These are phyloP conservation scores for Drosophila emarginata DNA, from an alignment of 2,888 invertebrate species.

Conservation along the genomic window DNA sequence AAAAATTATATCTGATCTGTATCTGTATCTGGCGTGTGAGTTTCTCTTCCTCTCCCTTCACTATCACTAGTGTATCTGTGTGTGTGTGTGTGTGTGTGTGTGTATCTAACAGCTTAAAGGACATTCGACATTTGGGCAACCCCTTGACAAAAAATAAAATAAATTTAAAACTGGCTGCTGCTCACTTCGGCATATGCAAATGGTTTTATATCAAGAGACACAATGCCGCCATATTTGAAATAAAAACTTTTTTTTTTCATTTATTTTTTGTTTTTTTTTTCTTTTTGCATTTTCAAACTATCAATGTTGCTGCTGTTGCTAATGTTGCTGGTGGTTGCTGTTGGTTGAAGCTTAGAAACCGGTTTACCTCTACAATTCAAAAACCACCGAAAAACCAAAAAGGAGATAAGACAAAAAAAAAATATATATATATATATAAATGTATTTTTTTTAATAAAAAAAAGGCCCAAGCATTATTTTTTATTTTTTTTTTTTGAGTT, in stretches of 20 bases:
- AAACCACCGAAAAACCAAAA: conserved; percentile 41
- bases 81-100: conserved; percentile 33
- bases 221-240: conserved; percentile 69
- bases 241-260: conserved; percentile 47
- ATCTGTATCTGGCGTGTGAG: conserved; percentile 32
- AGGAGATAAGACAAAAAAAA: conserved; percentile 17
- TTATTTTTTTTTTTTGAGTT: too few species aligned
- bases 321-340: conserved; percentile 47
- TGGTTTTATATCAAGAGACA: conserved; percentile 30
- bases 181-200: conserved; percentile 74
- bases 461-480: too few species aligned
- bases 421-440: background rate
- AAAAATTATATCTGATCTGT: conserved; percentile 67
- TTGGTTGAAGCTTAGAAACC: conserved; percentile 44
- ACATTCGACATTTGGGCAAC: conserved; percentile 46
- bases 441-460: too few species aligned
- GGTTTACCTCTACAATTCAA: conserved; percentile 70
- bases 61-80: background rate
- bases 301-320: conserved; percentile 13
- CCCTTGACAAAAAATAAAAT: conserved; percentile 24
- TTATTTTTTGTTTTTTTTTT: background rate
- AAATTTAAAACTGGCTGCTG: conserved; percentile 36
- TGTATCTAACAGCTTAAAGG: conserved; percentile 57
- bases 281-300: conserved; percentile 18
- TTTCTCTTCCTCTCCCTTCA: conserved; percentile 12